Base-by-base conservation (phyloP, 2,888 invertebrate species). In the Drosophila picticornis region DNA sequence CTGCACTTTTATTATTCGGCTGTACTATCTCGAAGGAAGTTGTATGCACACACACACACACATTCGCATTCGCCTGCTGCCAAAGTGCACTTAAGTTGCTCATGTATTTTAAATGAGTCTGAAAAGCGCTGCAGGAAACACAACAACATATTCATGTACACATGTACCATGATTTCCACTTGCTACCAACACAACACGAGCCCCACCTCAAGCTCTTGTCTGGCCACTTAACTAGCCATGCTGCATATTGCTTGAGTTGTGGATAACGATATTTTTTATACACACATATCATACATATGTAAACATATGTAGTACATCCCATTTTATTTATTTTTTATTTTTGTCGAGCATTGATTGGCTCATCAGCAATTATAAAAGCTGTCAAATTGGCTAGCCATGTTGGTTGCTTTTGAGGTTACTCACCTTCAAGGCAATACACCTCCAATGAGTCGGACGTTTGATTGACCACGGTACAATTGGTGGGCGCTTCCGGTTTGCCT, bases 401-500 rank as follows among this genome's bases (percentile, higher is more conserved):
- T 11, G 52, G 43, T 11, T 48, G 58, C 62, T 53, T 59, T 58
- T 59, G 38, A 62, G 25, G 32, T 10, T n/a, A 90, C 90, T 89
- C 62, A 94, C 94, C 96, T 90, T 95, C 95, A 65, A 94, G 94
- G 92, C 97, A 97, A 90, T 96, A 96, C 61, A 96, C 96, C 88
- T 96, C 96, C 84, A 97, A 93, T 25, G 96, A 96, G 79, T 96
- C 95, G 57, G 96, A 95, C 72, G 96, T 96, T 93, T 96, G 96
- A 94, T 97, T 97, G 84, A 95, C 94, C 79, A 96, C 94, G 46
- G 96, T 95, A 93, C 97, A 97, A 93, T 97, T 96, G 93, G 95
- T 95, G 53, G 96, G 96, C 32, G 96, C 95, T 92, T 97, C 96
- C 57, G 97, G 97, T 92, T 96, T 96, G 55, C 96, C 97, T 92